Evolutionary conservation across 2,797 vertebrate species (phyloP), one percentile per base, ranked within the genome.

Genomic region (Linurgus olivaceus): DNA sequence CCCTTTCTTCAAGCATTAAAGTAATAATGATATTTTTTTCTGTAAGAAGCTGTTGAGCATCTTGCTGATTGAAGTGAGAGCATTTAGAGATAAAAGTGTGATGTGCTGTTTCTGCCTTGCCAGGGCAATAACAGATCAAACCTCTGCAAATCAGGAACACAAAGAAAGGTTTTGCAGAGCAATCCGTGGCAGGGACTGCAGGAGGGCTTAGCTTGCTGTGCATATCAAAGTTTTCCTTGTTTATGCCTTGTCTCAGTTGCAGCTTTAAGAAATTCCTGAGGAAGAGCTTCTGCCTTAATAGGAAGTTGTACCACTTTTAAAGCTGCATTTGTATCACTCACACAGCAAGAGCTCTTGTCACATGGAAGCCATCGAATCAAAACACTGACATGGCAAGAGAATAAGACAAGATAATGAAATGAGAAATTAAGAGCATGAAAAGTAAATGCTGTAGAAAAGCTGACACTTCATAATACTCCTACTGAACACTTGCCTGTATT

Each of bases 341-440:
- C 74, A 38, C 95, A 86, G 89, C 93, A 63, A 86, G 95, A 93
- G 77, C 55, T 72, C 75, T 77, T 95, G 96, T 97, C 97, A 96
- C 93, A 94, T 67, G 90, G 90, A 93, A 96, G 74, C 83, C 88
- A 94, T 96, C 91, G 5, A 96, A 95, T 95, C 79, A 93, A 96
- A 96, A 96, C 93, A 92, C 93, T 95, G 94, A 95, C 96, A 92
- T 35, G 91, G 95, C 94, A 95, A 76, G 93, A 89, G 94, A 96
- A 96, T 93, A 75, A 95, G 92, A 29, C 11, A 0, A 95, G 95
- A 96, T 94, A 97, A 97, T 95, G 93, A 96, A 97, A 95, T 95
- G 92, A 91, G 94, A 97, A 97, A 97, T 96, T 97, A 97, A 92
- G 94, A 96, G 77, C 92, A 77, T 95, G 92, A 81, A 95, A 94